Base-by-base conservation (phyloP, 2,888 invertebrate genomes). In the Campopleginae sp. region DNA sequence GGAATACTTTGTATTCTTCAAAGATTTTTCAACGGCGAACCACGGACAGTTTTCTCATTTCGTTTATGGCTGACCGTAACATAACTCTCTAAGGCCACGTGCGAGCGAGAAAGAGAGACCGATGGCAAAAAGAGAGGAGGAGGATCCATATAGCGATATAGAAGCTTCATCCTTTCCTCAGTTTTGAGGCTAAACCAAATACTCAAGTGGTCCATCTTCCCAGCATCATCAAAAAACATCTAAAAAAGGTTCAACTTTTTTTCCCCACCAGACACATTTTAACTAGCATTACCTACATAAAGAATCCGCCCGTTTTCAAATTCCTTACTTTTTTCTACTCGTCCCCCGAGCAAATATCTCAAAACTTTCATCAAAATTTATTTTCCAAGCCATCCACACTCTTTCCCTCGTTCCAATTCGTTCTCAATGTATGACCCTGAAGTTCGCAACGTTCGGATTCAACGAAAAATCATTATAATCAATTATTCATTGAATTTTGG, bases 1-100 rank as follows among this genome's bases (percentile, higher is more conserved):
- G n/a, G n/a, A n/a, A n/a, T n/a, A n/a, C n/a, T 93, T 93, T 92
- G 92, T 93, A 93, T 93, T 93, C 93, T 89, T 90, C 89, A 88
- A 90, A 89, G 91, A 93, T 92, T 93, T 92, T 92, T 92, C 91
- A 92, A 89, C 90, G 90, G 90, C 90, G 90, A 74, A 71, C 76
- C 85, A 80, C 88, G 91, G 90, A 91, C 92, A 91, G 91, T 92
- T 92, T 93, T 92, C 92, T 93, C 91, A 92, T 93, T 92, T 93
- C 92, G 91, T 92, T 93, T 93, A 93, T 92, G 90, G 91, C 88
- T 89, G 90, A 88, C 90, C 90, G 88, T 92, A 92, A 92, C 91
- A 92, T 92, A 92, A 92, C 90, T 93, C 90, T 89, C 90, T 88
- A 88, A 75, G 82, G 80, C 80, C 31, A 12, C 23, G 42, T 31